phyloP scores from a whole-genome alignment of 1,140 invertebrate genomes.

The Paraescarpia echinospica region DNA sequence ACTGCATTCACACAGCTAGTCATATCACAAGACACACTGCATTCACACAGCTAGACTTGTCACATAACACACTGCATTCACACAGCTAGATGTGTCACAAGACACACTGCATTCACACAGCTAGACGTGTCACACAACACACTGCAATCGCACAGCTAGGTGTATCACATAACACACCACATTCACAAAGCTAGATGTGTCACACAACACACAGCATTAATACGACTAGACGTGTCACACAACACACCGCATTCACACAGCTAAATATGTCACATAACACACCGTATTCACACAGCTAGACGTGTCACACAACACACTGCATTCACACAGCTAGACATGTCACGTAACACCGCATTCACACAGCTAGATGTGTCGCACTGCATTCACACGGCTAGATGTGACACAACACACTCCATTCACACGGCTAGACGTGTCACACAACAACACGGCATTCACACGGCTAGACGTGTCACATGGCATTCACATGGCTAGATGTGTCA shows the following conservation, averaged over 20 bases:
- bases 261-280: not conserved
- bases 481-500: conserved; percentile 10
- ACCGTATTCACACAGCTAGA: not conserved
- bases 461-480: not conserved
- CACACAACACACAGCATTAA: not conserved
- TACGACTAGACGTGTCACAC: not conserved
- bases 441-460: not conserved
- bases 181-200: conserved; percentile 2
- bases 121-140: not conserved
- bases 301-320: conserved; percentile 1
- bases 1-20: not conserved
- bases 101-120: not conserved
- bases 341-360: not conserved
- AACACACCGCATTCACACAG: not conserved
- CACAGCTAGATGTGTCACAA: not conserved
- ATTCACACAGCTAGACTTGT: conserved; percentile 4
- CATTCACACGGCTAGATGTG: not conserved
- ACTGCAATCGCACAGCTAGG: not conserved
- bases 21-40: conserved; percentile 6
- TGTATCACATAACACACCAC: not conserved
- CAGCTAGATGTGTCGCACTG: not conserved
- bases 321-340: conserved; percentile 7
- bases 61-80: not conserved
- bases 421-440: not conserved
- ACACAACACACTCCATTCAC: not conserved